phyloP scores from a whole-genome alignment of 2,113 vertebrate genomes.

The Takifugu bimaculatus region DNA sequence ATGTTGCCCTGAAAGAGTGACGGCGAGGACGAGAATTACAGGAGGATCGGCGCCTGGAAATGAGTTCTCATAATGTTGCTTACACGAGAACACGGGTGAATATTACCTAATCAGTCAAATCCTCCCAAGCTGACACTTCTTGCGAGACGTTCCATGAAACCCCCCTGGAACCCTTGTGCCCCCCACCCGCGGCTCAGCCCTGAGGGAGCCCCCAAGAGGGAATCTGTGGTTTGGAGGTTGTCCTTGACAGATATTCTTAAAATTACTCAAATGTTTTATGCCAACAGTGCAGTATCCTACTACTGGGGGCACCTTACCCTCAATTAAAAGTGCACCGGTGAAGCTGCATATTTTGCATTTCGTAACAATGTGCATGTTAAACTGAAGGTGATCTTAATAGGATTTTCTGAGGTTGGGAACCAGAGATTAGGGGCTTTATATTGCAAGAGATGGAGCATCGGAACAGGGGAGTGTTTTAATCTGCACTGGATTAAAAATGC shows the following conservation, averaged over 20 bases:
- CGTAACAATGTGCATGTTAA: conserved; percentile 74
- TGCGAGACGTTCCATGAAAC: conserved; percentile 63
- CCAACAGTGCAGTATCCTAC: conserved; percentile 64
- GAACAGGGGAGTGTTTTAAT: conserved; percentile 72
- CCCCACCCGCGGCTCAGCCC: conserved; percentile 63
- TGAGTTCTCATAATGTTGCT: conserved; percentile 75
- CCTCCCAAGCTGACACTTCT: conserved; percentile 74
- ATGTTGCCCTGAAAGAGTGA: conserved; percentile 61
- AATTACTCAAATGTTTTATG: conserved; percentile 70
- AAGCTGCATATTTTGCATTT: conserved; percentile 79
- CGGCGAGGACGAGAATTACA: conserved; percentile 70
- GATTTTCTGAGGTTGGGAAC: conserved; percentile 78
- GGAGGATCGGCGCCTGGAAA: conserved; percentile 66
- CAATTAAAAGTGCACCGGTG: conserved; percentile 73
- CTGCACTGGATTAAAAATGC: conserved; percentile 68
- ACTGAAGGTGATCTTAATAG: conserved; percentile 81
- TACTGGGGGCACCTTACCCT: conserved; percentile 66
- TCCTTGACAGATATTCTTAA: conserved; percentile 68
- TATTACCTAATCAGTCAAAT: conserved; percentile 83
- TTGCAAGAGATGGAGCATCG: conserved; percentile 50
- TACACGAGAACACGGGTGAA: conserved; percentile 76
- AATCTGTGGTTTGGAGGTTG: conserved; percentile 62
- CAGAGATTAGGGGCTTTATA: conserved; percentile 79
- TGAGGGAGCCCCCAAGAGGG: conserved; percentile 73
- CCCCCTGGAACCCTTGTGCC: conserved; percentile 50